A percentile compares a stretch with the other conserved stretches of the same genome.
Conservation (phyloP, 2,888 invertebrate species). For the Morpho helenor region DNA sequence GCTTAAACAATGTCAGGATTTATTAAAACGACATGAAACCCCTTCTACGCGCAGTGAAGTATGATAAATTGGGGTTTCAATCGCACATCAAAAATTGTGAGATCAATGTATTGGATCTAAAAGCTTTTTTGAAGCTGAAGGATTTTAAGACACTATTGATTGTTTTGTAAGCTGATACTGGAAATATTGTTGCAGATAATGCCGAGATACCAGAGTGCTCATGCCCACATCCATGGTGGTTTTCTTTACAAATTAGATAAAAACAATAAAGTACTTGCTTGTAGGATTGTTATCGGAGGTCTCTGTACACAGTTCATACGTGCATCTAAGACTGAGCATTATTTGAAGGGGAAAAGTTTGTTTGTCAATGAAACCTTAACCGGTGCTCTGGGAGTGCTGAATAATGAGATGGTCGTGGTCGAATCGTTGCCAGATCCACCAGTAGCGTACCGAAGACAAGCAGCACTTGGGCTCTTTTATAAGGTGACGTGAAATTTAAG, state of each 20-base stretch:
- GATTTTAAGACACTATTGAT: too few relatives aligned
- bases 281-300: conserved; percentile 77
- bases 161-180: too few relatives aligned
- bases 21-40: too few relatives aligned
- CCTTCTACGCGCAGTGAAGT: too few relatives aligned
- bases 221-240: conserved; percentile 86
- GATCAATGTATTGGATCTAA: too few relatives aligned
- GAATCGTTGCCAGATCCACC: conserved; percentile 74
- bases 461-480: conserved; percentile 81
- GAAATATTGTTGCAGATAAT: conserved; percentile 77
- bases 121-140: too few relatives aligned
- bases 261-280: conserved; percentile 48
- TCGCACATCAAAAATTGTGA: too few relatives aligned
- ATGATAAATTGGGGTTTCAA: too few relatives aligned
- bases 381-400: conserved; percentile 40
- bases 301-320: conserved; percentile 54
- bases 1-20: too few relatives aligned
- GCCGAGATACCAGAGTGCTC: conserved; percentile 85
- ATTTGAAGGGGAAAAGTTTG: conserved; percentile 50
- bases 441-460: conserved; percentile 73
- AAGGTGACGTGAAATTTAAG: conserved; percentile 57
- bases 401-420: conserved; percentile 41
- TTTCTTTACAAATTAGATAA: conserved; percentile 72
- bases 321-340: conserved; percentile 69
- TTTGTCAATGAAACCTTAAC: conserved; percentile 59